A percentile compares a stretch with the other conserved stretches of the same genome.
These are phyloP conservation scores for Chionis minor DNA, from an alignment of 2,113 vertebrate species.

Conservation along the genomic window DNA sequence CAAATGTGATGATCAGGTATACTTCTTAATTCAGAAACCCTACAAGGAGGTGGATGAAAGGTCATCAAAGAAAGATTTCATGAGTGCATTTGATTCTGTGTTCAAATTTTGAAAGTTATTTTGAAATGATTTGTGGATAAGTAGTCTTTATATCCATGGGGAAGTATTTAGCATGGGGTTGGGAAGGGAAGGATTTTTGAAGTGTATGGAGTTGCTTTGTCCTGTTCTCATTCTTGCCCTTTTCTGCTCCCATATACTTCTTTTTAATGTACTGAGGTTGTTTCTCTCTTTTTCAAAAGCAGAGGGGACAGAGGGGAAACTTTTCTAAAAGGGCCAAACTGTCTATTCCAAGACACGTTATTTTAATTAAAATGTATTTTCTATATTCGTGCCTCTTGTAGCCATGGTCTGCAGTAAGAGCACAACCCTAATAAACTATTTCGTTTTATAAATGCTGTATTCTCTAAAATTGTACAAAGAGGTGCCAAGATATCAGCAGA, in stretches of 20 bases:
- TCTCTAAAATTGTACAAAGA: background rate
- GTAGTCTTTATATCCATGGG: background rate
- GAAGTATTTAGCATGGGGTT: background rate
- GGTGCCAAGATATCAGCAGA: background rate
- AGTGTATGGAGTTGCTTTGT: background rate
- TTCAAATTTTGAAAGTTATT: background rate
- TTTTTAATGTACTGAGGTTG: background rate
- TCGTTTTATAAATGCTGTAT: background rate
- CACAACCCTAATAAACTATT: background rate
- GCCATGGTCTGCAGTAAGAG: background rate
- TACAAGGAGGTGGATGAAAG: background rate
- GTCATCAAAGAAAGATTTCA: background rate
- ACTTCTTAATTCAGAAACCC: background rate
- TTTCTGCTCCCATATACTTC: background rate
- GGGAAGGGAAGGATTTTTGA: background rate
- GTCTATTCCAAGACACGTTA: background rate
- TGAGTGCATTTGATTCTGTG: background rate
- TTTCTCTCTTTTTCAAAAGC: background rate
- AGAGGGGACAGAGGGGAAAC: background rate
- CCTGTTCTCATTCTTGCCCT: background rate
- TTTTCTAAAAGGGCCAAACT: background rate
- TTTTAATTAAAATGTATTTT: background rate
- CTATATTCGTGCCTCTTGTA: background rate
- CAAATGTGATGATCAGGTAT: background rate
- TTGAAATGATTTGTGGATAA: background rate